These are phyloP conservation scores for Erinaceus europaeus DNA, from an alignment of 2,113 vertebrate genomes.

Conservation along the genomic window DNA sequence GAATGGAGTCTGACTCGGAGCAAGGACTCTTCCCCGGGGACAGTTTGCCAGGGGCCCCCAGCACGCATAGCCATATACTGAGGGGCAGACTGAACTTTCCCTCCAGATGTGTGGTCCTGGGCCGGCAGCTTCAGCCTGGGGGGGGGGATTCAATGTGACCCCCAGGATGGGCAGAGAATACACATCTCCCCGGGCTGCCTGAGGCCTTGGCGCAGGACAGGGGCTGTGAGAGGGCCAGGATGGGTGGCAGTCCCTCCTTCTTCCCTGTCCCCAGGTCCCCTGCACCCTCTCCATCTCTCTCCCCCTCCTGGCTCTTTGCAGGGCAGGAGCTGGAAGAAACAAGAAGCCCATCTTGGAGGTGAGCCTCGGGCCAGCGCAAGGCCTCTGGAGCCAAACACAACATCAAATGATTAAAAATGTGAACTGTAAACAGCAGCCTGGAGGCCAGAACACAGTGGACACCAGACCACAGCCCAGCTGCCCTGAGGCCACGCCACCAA, in stretches of 20 bases:
- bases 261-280: neutral
- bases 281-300: neutral
- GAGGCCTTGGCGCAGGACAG: neutral
- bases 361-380: constrained; percentile 73
- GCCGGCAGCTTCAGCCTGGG: neutral
- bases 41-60: no score
- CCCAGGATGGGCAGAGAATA: neutral
- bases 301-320: neutral
- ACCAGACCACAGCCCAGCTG: constrained; percentile 79
- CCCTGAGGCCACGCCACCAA: no score
- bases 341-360: constrained; percentile 73
- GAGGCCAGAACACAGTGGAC: constrained; percentile 79
- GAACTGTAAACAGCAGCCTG: constrained; percentile 82
- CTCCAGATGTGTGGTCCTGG: neutral
- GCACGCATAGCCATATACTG: no score
- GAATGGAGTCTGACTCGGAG: no score
- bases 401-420: constrained; percentile 84
- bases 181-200: neutral
- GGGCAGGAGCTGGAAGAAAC: constrained; percentile 60
- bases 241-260: neutral
- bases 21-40: no score
- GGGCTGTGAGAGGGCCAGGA: neutral
- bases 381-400: constrained; percentile 81
- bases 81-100: no score
- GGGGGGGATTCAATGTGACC: neutral